A percentile compares a stretch with the other conserved stretches of the same genome.
These are phyloP conservation scores for Capricornis sumatraensis DNA, from an alignment of 2,113 vertebrate genomes.

Conservation along the genomic window DNA sequence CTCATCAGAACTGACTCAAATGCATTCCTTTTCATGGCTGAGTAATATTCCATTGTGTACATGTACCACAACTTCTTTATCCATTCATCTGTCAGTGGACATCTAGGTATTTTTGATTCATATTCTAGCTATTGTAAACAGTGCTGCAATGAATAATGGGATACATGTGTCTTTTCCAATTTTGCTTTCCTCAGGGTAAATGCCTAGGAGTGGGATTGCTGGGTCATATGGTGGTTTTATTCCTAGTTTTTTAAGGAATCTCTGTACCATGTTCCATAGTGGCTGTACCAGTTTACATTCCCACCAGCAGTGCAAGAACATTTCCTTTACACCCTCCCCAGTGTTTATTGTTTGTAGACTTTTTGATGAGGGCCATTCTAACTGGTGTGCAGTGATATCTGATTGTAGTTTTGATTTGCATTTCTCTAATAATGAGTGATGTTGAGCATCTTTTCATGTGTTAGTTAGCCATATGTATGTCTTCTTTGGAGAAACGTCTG, in stretches of 20 bases:
- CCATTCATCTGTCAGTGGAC: not conserved
- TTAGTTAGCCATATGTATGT: not conserved
- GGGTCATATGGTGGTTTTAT: not conserved
- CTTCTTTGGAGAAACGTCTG: not conserved
- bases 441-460: not conserved
- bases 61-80: not conserved
- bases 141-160: not conserved
- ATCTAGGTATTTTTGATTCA: not conserved
- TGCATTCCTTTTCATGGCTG: not conserved
- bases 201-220: not conserved
- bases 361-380: not conserved
- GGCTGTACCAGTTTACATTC: not conserved
- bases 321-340: not conserved
- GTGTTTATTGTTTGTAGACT: not conserved
- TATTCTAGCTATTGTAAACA: not conserved
- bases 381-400: not conserved
- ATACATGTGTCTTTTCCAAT: not conserved
- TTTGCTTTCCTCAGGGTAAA: not conserved
- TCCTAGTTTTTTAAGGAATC: not conserved
- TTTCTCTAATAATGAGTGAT: not conserved
- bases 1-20: not conserved
- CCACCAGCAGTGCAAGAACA: not conserved
- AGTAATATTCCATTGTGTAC: not conserved
- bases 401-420: not conserved
- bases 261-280: not conserved